Percentiles rank a stretch among this genome's conserved stretches.
These are phyloP conservation scores for Dryas iulia DNA, from an alignment of 1,140 invertebrate genomes.

Conservation along the genomic window DNA sequence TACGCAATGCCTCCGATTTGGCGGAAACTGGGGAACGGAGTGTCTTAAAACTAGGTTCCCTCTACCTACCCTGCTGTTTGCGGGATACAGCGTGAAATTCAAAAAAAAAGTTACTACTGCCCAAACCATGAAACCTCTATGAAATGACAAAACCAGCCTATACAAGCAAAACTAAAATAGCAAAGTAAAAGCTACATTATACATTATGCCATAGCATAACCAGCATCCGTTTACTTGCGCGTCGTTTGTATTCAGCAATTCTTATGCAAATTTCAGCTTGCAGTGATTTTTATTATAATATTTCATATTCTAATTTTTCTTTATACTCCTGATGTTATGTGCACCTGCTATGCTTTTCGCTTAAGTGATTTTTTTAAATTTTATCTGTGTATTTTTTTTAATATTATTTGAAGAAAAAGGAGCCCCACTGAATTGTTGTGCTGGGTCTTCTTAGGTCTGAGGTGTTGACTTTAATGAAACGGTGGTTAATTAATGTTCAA, in stretches of 20 bases:
- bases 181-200: background rate
- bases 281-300: background rate
- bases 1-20: too few relatives aligned
- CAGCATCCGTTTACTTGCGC: background rate
- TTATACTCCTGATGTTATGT: background rate
- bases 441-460: too few relatives aligned
- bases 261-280: background rate
- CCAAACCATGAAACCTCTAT: too few relatives aligned
- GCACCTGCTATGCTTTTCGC: background rate
- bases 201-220: background rate
- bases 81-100: too few relatives aligned
- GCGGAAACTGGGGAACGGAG: too few relatives aligned
- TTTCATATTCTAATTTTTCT: slow-evolving; percentile 1
- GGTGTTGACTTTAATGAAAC: too few relatives aligned
- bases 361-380: background rate
- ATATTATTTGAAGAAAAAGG: too few relatives aligned
- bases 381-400: background rate
- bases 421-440: too few relatives aligned
- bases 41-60: too few relatives aligned
- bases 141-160: background rate
- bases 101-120: too few relatives aligned
- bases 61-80: too few relatives aligned
- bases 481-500: too few relatives aligned
- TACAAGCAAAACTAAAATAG: background rate
- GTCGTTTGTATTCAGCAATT: slow-evolving; percentile 4